phyloP scores from a whole-genome alignment of 2,888 invertebrate genomes.

The Chromoteleia sp. region DNA sequence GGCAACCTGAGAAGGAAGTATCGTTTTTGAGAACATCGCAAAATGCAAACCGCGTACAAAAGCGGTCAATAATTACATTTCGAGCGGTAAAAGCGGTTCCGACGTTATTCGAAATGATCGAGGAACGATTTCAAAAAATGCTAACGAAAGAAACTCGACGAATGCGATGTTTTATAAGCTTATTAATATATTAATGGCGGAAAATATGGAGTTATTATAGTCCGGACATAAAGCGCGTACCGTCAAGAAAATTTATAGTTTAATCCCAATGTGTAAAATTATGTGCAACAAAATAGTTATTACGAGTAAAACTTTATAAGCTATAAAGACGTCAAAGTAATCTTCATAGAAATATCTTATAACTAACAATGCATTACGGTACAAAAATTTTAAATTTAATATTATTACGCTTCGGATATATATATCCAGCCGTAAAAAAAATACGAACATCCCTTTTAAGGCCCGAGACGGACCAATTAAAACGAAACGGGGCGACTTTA shows the following conservation, averaged over 20 bases:
- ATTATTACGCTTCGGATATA: constrained; percentile 12
- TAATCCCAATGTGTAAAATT: constrained; percentile 37
- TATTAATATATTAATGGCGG: constrained; percentile 19
- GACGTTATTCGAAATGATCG: neutral
- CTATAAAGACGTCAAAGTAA: constrained; percentile 40
- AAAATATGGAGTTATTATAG: constrained; percentile 26
- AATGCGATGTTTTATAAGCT: neutral
- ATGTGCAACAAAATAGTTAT: constrained; percentile 42
- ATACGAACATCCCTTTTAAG: neutral
- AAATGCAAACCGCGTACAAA: no score
- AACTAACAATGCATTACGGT: constrained; percentile 31
- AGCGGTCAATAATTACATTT: no score
- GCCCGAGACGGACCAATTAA: constrained; percentile 1
- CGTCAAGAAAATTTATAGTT: constrained; percentile 40
- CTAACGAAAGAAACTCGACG: neutral
- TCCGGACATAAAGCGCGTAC: constrained; percentile 7
- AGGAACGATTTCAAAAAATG: neutral
- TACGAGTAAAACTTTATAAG: constrained; percentile 47
- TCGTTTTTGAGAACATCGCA: no score
- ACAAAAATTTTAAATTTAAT: constrained; percentile 20
- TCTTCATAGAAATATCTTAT: constrained; percentile 40
- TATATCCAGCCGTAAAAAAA: constrained; percentile 7
- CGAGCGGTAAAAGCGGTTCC: no score
- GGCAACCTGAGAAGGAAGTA: no score
- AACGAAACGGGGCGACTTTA: neutral